Percentiles rank a stretch among this genome's conserved stretches.
Evolutionary conservation across 2,797 vertebrate species (phyloP).

Genomic region (Galaxias olidus): DNA sequence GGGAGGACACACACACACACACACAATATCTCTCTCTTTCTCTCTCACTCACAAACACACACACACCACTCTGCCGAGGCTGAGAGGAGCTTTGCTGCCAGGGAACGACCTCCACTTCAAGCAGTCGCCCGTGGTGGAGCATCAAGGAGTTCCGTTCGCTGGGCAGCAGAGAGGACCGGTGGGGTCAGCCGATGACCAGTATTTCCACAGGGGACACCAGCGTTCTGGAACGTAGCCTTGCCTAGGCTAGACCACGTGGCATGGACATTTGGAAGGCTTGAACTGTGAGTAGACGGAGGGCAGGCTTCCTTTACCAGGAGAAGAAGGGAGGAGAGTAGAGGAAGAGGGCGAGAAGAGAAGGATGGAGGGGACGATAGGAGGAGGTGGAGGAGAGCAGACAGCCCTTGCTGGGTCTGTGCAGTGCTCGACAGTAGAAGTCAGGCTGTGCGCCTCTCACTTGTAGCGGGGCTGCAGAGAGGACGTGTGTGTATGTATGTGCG

Average conservation of each 20-base stretch:
- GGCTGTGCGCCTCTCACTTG: neutral
- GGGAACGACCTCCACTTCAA: conserved; percentile 19
- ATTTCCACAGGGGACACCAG: too few species aligned
- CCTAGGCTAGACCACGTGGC: too few species aligned
- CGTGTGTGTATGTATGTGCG: conserved; percentile 17
- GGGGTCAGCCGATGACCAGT: conserved; percentile 24
- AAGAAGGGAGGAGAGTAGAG: neutral
- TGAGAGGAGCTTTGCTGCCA: conserved; percentile 2
- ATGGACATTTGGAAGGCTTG: too few species aligned
- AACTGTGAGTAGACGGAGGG: neutral
- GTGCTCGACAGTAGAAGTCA: neutral
- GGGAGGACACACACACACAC: neutral
- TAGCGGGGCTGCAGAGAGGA: conserved; percentile 6
- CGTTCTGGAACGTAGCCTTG: too few species aligned
- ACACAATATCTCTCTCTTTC: neutral
- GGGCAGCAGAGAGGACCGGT: conserved; percentile 1
- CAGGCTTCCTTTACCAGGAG: neutral
- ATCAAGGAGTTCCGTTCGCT: too few species aligned
- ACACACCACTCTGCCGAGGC: conserved; percentile 22
- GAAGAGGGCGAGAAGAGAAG: neutral
- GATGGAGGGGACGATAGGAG: neutral
- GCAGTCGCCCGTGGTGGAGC: conserved; percentile 6
- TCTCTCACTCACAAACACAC: neutral
- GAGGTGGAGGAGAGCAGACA: neutral
- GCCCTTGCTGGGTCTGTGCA: neutral